A percentile compares a stretch with the other conserved stretches of the same genome.
These are phyloP conservation scores for Tipula vernalis DNA, from an alignment of 2,888 invertebrate genomes.

Conservation along the genomic window DNA sequence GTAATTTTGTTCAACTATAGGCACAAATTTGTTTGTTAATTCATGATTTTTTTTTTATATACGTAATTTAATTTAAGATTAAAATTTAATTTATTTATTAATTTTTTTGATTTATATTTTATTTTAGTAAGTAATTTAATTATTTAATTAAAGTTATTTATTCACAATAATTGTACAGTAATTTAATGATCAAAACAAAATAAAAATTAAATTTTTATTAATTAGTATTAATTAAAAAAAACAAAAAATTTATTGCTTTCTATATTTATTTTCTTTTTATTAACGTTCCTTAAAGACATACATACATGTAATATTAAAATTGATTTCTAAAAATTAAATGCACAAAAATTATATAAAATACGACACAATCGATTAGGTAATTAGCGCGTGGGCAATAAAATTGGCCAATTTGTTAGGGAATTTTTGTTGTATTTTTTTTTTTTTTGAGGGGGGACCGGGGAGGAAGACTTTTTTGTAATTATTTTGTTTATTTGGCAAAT, in stretches of 20 bases:
- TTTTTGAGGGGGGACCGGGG: not conserved
- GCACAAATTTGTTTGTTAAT: not conserved
- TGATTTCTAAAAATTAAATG: not conserved
- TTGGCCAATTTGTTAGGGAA: not conserved
- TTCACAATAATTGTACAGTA: not conserved
- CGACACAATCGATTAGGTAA: not conserved
- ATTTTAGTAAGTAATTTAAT: not conserved
- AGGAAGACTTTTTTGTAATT: not conserved
- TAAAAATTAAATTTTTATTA: not conserved
- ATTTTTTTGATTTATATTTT: not conserved
- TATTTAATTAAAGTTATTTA: not conserved
- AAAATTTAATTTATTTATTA: not conserved
- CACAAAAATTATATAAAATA: not conserved
- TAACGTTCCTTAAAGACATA: not conserved
- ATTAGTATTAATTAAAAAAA: not conserved
- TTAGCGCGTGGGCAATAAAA: not conserved
- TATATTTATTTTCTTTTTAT: not conserved
- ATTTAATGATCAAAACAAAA: not conserved
- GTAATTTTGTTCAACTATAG: constrained; percentile 1
- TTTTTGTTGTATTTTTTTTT: not conserved
- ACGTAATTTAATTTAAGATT: not conserved
- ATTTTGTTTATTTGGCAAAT: not conserved
- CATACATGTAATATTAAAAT: not conserved
- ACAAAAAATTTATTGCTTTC: not conserved
- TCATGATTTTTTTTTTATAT: not conserved